Conservation (phyloP, 1,140 invertebrate genomes). For the Gryon sp. region DNA sequence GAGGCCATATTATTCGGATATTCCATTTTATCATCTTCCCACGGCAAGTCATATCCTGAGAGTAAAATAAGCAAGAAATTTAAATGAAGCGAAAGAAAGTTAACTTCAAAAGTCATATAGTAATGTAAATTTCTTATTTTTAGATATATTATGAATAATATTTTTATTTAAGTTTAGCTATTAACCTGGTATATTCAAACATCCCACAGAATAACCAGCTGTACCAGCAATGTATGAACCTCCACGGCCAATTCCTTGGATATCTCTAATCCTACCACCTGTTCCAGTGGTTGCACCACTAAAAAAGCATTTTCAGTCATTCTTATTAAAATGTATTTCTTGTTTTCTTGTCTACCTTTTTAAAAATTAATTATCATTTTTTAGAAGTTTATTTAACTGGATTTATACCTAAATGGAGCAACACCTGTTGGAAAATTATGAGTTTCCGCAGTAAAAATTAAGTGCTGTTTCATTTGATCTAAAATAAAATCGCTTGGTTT, state of each 20-base stretch:
- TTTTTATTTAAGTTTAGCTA: background rate
- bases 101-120: no score
- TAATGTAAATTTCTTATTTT: no score
- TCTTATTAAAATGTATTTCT: no score
- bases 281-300: slow-evolving; percentile 98
- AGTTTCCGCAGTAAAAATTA: slow-evolving; percentile 99
- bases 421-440: slow-evolving; percentile 99
- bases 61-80: background rate
- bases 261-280: slow-evolving; percentile 95
- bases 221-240: slow-evolving; percentile 96
- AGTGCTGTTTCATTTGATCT: slow-evolving; percentile 85
- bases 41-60: slow-evolving; percentile 88
- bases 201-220: slow-evolving; percentile 97
- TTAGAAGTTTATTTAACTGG: background rate
- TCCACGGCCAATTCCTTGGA: slow-evolving; percentile 95
- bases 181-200: slow-evolving; percentile 90
- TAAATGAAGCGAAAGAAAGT: no score
- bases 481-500: slow-evolving; percentile 84
- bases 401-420: slow-evolving; percentile 86
- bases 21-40: slow-evolving; percentile 87
- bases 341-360: no score
- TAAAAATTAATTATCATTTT: no score
- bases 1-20: slow-evolving; percentile 95
- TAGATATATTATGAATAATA: background rate
- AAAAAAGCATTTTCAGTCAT: no score